Evolutionary conservation across 2,113 vertebrate species (phyloP).

Genomic region (Tauraco erythrolophus): DNA sequence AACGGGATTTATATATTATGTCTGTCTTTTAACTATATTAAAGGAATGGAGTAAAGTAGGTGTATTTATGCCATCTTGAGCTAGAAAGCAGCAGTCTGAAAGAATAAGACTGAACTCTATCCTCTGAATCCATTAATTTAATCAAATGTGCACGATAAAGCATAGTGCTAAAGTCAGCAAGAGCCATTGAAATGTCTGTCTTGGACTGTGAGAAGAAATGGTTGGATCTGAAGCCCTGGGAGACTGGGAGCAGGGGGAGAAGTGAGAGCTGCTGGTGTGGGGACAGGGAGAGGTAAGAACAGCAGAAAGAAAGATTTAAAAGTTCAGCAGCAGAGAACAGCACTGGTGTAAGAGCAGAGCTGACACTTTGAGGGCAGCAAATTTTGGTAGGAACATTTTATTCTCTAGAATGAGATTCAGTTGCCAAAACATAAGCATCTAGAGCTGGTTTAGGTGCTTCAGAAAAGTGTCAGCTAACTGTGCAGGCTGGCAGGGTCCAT

Average conservation of each 20-base stretch:
- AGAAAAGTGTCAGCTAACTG: not conserved
- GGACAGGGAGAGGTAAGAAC: not conserved
- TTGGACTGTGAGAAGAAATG: not conserved
- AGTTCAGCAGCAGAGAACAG: not conserved
- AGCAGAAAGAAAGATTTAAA: not conserved
- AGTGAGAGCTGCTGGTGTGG: not conserved
- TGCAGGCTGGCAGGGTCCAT: accelerated
- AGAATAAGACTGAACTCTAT: not conserved
- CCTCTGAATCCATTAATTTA: not conserved
- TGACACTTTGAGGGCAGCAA: not conserved
- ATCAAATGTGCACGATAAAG: not conserved
- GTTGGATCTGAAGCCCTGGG: not conserved
- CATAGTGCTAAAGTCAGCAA: not conserved
- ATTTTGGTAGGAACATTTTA: not conserved
- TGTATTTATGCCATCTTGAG: not conserved
- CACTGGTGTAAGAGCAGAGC: not conserved
- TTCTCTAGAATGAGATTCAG: not conserved
- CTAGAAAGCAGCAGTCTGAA: not conserved
- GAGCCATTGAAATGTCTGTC: not conserved
- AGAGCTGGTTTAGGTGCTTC: not conserved
- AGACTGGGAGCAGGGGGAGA: not conserved
- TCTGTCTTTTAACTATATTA: not conserved
- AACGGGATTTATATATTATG: not conserved
- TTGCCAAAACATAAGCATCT: not conserved
- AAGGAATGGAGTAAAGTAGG: not conserved